A percentile compares a stretch with the other conserved stretches of the same genome.
Conservation (phyloP, 2,888 invertebrate species). For the Phorcus lineatus region DNA sequence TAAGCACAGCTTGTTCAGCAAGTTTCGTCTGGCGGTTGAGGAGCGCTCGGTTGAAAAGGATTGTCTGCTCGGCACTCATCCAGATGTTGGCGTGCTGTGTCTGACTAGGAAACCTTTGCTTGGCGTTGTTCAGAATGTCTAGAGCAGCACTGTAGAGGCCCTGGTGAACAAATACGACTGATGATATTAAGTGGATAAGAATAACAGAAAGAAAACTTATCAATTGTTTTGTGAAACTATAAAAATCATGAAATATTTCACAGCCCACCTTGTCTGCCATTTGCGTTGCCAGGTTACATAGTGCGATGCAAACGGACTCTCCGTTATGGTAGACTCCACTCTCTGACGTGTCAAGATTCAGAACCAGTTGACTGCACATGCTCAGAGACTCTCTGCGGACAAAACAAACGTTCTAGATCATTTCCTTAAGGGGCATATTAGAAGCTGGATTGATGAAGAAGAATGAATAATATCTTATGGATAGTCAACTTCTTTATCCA, state of each 20-base stretch:
- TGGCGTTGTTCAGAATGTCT: constrained; percentile 81
- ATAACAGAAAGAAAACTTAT: too few species aligned
- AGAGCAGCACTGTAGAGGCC: constrained; percentile 80
- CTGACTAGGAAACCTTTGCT: constrained; percentile 80
- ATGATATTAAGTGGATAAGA: too few species aligned
- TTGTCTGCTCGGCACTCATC: constrained; percentile 79
- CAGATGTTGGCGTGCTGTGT: constrained; percentile 81
- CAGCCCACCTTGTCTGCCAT: constrained; percentile 77
- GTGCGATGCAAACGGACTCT: constrained; percentile 83
- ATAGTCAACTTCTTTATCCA: too few species aligned
- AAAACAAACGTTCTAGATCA: too few species aligned
- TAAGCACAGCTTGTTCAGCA: constrained; percentile 83
- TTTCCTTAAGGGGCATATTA: too few species aligned
- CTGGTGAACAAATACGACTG: constrained; percentile 54
- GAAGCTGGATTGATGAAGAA: too few species aligned
- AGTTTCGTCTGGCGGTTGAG: constrained; percentile 82
- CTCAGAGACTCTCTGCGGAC: constrained; percentile 83
- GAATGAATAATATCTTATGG: too few species aligned
- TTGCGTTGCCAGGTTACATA: constrained; percentile 82
- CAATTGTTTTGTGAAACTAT: too few species aligned
- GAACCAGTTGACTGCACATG: constrained; percentile 85
- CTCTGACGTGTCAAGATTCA: constrained; percentile 85
- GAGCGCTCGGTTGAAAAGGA: constrained; percentile 69
- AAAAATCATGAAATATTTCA: too few species aligned
- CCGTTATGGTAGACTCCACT: constrained; percentile 79